A percentile compares a stretch with the other conserved stretches of the same genome.
These are phyloP conservation scores for Gorsachius magnificus DNA, from an alignment of 2,797 vertebrate genomes.

Conservation along the genomic window DNA sequence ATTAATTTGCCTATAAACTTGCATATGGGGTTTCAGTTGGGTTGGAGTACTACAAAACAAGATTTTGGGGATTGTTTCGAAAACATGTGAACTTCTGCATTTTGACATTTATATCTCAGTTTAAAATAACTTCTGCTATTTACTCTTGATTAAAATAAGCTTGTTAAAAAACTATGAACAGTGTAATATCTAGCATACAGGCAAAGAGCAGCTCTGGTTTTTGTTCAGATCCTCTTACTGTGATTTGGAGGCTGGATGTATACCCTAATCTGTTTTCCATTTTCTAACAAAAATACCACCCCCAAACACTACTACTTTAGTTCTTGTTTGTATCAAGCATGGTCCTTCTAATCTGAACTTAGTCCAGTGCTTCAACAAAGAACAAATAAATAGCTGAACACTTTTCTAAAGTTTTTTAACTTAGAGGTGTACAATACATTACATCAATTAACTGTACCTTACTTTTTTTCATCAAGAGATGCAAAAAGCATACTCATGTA, in stretches of 20 bases:
- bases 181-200: background rate
- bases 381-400: background rate
- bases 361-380: background rate
- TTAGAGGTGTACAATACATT: background rate
- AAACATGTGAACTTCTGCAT: background rate
- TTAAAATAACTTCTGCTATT: constrained; percentile 1
- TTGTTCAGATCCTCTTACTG: constrained; percentile 32
- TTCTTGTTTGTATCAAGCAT: background rate
- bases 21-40: background rate
- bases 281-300: background rate
- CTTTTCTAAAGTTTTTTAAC: background rate
- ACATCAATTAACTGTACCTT: background rate
- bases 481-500: background rate
- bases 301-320: background rate
- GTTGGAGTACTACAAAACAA: background rate
- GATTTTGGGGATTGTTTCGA: background rate
- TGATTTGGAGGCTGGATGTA: background rate
- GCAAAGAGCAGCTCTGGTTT: background rate
- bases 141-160: constrained; percentile 1
- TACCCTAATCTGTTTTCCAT: background rate
- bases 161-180: background rate
- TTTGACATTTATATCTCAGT: background rate
- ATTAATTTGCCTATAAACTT: background rate
- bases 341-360: background rate
- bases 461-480: background rate